A percentile compares a stretch with the other conserved stretches of the same genome.
Evolutionary conservation across 2,797 vertebrate genomes (phyloP).

Genomic region (Pipistrellus kuhlii): DNA sequence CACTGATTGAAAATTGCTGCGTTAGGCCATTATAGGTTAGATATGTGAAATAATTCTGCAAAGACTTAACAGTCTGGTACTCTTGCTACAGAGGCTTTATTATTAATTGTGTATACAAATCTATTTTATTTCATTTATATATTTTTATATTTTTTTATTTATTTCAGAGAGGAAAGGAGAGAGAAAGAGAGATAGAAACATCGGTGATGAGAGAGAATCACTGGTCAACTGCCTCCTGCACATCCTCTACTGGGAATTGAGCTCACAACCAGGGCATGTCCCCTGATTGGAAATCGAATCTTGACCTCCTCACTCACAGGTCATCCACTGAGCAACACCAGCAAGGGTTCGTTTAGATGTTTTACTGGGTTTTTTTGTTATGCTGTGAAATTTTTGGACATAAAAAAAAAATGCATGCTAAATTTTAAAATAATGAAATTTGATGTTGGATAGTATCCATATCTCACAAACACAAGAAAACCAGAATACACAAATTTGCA

Average conservation of each 20-base stretch:
- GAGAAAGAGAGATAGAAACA: too few species aligned
- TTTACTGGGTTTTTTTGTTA: constrained; percentile 44
- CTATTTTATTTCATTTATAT: constrained; percentile 18
- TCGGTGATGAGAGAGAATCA: too few species aligned
- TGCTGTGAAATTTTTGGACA: constrained; percentile 15
- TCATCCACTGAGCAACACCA: too few species aligned
- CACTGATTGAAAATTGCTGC: not conserved
- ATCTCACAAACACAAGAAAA: not conserved
- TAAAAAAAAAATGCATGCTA: constrained; percentile 3
- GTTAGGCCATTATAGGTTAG: not conserved
- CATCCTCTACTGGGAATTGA: too few species aligned
- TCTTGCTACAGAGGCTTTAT: not conserved
- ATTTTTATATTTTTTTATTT: not conserved
- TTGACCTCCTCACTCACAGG: too few species aligned
- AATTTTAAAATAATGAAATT: constrained; percentile 20
- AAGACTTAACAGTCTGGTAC: not conserved
- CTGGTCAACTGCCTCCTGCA: too few species aligned
- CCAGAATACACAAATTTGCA: not conserved
- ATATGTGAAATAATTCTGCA: not conserved
- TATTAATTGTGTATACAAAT: not conserved
- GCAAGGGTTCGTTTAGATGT: not conserved
- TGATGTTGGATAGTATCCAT: not conserved
- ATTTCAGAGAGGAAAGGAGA: too few species aligned
- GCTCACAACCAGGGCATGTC: too few species aligned
- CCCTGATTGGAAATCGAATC: too few species aligned